Conservation (phyloP, 2,113 vertebrate species). For the Azemiops feae region DNA sequence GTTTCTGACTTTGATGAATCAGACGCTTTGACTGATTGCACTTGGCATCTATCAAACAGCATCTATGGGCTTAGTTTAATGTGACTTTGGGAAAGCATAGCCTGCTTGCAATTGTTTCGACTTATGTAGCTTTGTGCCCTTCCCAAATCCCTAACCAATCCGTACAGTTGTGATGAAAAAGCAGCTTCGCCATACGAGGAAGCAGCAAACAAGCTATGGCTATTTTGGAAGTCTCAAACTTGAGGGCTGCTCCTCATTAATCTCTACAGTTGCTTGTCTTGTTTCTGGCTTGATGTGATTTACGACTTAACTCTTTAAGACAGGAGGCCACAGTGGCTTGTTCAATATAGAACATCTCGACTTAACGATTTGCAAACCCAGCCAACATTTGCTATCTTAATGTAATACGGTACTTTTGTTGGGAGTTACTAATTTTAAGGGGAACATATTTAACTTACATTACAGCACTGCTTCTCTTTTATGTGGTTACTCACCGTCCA, state of each 20-base stretch:
- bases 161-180: background rate
- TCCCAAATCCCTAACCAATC: background rate
- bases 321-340: background rate
- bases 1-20: background rate
- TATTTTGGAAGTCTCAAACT: background rate
- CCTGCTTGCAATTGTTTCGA: background rate
- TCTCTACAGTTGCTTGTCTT: background rate
- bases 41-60: background rate
- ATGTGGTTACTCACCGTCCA: slow-evolving; percentile 76
- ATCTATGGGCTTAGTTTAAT: background rate
- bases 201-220: background rate
- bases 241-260: background rate
- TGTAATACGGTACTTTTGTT: background rate
- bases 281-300: background rate
- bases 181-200: background rate
- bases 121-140: background rate
- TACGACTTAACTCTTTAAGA: background rate
- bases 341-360: background rate
- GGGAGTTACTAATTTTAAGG: background rate
- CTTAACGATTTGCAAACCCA: background rate
- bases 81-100: background rate
- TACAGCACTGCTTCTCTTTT: background rate
- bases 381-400: background rate
- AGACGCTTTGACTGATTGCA: background rate
- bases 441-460: background rate